Percentiles rank a stretch among this genome's conserved stretches.
phyloP scores from a whole-genome alignment of 1,140 invertebrate genomes.

The Drosophila willistoni region DNA sequence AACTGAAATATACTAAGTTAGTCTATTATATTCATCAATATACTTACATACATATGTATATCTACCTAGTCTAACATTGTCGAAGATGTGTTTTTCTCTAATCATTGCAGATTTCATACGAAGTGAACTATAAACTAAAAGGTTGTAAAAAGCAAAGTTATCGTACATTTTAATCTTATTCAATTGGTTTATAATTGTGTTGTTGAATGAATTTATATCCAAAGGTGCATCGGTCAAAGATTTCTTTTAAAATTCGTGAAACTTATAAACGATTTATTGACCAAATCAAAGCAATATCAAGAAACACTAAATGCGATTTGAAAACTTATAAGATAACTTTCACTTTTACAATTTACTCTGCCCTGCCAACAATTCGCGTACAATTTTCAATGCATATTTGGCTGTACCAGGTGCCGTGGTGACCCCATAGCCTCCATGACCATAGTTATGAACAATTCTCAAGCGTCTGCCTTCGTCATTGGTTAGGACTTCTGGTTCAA shows the following conservation, averaged over 20 bases:
- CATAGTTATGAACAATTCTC: slow-evolving; percentile 95
- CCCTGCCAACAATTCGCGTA: slow-evolving; percentile 85
- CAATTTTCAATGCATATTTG: slow-evolving; percentile 88
- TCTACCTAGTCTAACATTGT: too few species aligned
- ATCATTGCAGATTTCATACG: too few species aligned
- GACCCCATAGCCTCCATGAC: slow-evolving; percentile 95
- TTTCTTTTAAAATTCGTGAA: slow-evolving; percentile 4
- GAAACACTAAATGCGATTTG: too few species aligned
- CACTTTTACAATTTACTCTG: slow-evolving; percentile 84
- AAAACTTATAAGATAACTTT: slow-evolving; percentile 24
- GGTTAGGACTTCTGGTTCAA: slow-evolving; percentile 87
- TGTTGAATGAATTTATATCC: slow-evolving; percentile 3
- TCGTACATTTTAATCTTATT: slow-evolving; percentile 4
- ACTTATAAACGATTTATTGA: slow-evolving; percentile 43
- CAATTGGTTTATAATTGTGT: slow-evolving; percentile 11
- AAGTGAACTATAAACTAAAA: too few species aligned
- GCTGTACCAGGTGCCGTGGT: slow-evolving; percentile 94
- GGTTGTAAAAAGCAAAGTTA: neutral
- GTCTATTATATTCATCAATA: too few species aligned
- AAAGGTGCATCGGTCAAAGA: slow-evolving; percentile 32
- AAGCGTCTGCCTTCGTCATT: slow-evolving; percentile 75
- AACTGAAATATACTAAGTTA: too few species aligned
- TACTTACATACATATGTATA: too few species aligned
- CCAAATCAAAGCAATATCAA: slow-evolving; percentile 21
- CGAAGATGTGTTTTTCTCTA: too few species aligned